Conservation (phyloP, 2,797 vertebrate genomes). For the Paramormyrops hopkinsi region DNA sequence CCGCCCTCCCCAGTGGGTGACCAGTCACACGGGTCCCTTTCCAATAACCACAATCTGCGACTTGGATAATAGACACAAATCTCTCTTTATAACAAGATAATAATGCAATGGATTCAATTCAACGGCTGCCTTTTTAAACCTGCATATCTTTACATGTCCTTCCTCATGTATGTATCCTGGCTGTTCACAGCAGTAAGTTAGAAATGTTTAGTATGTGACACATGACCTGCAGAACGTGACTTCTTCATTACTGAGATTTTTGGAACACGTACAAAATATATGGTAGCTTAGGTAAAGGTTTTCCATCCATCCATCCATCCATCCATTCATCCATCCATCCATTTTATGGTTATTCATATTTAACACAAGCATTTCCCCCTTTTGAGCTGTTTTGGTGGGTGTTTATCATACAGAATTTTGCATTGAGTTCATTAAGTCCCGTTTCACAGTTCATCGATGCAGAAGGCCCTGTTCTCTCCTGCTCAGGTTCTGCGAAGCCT, state of each 20-base stretch:
- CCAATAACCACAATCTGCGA: not conserved
- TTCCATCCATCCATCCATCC: not conserved
- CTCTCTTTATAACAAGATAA: not conserved
- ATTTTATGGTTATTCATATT: not conserved
- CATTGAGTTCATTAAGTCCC: not conserved
- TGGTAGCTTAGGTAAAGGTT: not conserved
- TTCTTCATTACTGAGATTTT: not conserved
- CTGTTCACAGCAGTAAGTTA: not conserved
- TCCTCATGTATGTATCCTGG: not conserved
- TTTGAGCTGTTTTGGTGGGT: not conserved
- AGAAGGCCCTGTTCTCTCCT: not conserved
- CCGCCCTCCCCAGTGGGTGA: not conserved
- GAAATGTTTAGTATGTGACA: not conserved
- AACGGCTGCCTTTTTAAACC: not conserved
- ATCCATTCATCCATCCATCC: not conserved
- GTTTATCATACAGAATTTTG: not conserved
- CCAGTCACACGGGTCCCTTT: not conserved
- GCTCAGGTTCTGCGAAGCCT: slow-evolving; percentile 71
- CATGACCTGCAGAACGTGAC: not conserved
- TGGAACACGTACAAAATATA: not conserved
- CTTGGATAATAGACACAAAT: not conserved
- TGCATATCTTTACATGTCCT: not conserved
- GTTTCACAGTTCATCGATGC: not conserved
- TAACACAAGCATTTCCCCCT: not conserved
- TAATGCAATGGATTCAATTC: not conserved